Evolutionary conservation across 2,113 vertebrate genomes (phyloP).

Genomic region (Hemibagrus wyckioides): DNA sequence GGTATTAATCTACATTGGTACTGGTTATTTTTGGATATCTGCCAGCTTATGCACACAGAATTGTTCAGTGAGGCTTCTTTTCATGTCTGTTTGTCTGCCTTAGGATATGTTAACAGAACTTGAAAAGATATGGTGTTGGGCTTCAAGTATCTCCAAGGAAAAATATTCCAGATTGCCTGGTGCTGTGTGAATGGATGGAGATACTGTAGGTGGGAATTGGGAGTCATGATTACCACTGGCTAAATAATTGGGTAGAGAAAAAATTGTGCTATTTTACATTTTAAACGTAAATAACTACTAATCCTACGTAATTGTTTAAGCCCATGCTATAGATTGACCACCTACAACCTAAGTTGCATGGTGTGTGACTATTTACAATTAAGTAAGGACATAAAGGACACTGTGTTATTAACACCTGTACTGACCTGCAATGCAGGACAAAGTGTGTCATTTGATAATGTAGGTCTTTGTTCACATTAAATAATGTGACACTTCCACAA

Average conservation of each 20-base stretch:
- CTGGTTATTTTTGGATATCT: background rate
- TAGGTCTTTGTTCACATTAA: background rate
- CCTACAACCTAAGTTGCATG: background rate
- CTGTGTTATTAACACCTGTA: constrained; percentile 16
- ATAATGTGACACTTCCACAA: background rate
- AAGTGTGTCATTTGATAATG: background rate
- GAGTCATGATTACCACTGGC: background rate
- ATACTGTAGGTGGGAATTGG: background rate
- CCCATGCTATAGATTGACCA: background rate
- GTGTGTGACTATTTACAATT: background rate
- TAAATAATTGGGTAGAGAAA: background rate
- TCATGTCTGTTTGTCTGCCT: background rate
- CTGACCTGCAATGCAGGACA: background rate
- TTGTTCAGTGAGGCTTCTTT: background rate
- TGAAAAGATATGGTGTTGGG: constrained; percentile 4
- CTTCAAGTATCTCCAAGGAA: background rate
- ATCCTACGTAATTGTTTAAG: background rate
- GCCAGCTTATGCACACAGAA: background rate
- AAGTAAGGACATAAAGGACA: background rate
- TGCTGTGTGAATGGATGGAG: background rate
- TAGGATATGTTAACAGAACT: background rate
- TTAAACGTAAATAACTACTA: background rate
- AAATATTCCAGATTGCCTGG: background rate
- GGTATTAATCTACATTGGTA: background rate
- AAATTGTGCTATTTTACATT: background rate